Conservation (phyloP, 2,797 vertebrate genomes). For the Tauraco hartlaubi region DNA sequence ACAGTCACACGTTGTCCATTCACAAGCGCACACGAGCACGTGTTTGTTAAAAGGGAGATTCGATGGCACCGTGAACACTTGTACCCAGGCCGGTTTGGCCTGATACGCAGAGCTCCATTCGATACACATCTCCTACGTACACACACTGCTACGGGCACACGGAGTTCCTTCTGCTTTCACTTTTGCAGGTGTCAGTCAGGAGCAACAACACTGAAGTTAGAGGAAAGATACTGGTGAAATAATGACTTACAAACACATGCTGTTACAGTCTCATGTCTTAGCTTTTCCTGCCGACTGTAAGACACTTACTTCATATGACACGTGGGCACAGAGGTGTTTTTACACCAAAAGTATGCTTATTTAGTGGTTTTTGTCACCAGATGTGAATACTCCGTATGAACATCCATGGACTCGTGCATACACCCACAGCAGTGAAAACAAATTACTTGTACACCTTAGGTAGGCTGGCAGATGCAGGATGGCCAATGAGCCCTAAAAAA, state of each 20-base stretch:
- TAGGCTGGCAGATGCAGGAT: too few relatives aligned
- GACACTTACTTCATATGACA: neutral
- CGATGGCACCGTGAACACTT: neutral
- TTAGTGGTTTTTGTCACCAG: neutral
- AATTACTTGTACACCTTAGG: accelerated
- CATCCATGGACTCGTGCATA: accelerated
- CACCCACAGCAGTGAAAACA: neutral
- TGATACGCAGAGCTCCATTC: neutral
- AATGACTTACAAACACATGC: neutral
- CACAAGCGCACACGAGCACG: neutral
- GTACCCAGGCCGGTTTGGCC: neutral
- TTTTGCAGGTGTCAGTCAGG: slow-evolving; percentile 55
- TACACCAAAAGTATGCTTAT: accelerated
- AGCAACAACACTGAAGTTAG: neutral
- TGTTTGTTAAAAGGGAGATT: neutral
- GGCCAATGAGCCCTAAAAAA: neutral
- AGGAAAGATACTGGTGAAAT: neutral
- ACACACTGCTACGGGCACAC: neutral
- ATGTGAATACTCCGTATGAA: neutral
- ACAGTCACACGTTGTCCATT: neutral
- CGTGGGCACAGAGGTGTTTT: accelerated
- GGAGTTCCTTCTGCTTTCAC: slow-evolving; percentile 57
- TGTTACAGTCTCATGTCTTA: neutral
- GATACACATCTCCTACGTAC: neutral
- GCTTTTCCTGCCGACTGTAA: neutral